Percentiles rank a stretch among this genome's conserved stretches.
Conservation (phyloP, 2,797 vertebrate species). For the Pseudocheirus occidentalis region DNA sequence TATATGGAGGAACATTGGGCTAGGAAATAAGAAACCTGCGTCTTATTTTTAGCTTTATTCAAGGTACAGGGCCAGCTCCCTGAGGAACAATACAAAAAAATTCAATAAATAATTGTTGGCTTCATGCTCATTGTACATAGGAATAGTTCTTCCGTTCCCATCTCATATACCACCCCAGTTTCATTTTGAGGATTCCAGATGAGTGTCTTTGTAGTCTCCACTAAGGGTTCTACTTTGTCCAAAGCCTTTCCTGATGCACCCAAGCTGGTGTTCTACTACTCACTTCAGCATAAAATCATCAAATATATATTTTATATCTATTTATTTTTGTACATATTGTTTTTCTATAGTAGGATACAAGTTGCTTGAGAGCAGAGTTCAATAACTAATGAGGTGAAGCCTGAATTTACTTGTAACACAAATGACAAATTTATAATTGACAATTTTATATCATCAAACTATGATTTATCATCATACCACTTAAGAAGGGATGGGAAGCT, state of each 20-base stretch:
- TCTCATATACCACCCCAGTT: not conserved
- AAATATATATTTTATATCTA: not conserved
- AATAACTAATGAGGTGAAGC: not conserved
- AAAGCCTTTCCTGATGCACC: not conserved
- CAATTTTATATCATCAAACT: not conserved
- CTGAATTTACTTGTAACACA: not conserved
- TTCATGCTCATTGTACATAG: not conserved
- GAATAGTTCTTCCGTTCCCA: not conserved
- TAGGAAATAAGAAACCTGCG: not conserved
- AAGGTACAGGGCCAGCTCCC: not conserved
- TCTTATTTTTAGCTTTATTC: not conserved
- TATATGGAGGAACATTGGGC: not conserved
- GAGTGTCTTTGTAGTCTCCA: not conserved
- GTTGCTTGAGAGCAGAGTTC: not conserved
- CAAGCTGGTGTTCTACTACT: not conserved
- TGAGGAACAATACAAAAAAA: not conserved
- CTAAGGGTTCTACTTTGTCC: constrained; percentile 3
- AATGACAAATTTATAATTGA: not conserved
- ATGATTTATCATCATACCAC: not conserved
- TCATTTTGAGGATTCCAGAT: not conserved
- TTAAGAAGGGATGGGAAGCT: not conserved
- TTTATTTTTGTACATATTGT: not conserved
- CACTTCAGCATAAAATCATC: not conserved
- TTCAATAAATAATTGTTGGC: not conserved
- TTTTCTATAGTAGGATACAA: not conserved